A percentile compares a stretch with the other conserved stretches of the same genome.
Evolutionary conservation across 1,140 invertebrate species (phyloP).

Genomic region (Ceratoteleas bidentatus): DNA sequence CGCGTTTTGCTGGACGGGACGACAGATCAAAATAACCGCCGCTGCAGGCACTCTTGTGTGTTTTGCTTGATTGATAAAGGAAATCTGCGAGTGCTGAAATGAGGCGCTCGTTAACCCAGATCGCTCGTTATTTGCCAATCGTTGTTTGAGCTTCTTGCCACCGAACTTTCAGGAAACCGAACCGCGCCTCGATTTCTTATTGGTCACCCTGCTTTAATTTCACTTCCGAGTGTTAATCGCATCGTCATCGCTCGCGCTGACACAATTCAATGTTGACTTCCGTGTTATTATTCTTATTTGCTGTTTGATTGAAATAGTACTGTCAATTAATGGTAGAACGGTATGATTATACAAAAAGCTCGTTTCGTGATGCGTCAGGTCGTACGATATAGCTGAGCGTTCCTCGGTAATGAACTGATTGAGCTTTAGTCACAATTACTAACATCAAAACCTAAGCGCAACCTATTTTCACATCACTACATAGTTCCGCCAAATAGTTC

Average conservation of each 20-base stretch:
- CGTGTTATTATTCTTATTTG: conserved; percentile 4
- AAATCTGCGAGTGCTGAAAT: conserved; percentile 33
- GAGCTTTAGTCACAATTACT: conserved; percentile 70
- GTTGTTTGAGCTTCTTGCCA: too few relatives aligned
- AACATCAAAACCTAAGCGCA: conserved; percentile 54
- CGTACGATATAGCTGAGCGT: conserved; percentile 41
- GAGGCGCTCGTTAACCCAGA: conserved; percentile 52
- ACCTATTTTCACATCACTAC: conserved; percentile 10
- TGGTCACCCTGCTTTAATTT: too few relatives aligned
- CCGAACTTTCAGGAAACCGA: too few relatives aligned
- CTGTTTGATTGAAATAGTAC: conserved; percentile 21
- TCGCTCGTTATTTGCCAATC: conserved; percentile 33
- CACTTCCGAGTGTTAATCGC: too few relatives aligned
- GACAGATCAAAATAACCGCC: conserved; percentile 29
- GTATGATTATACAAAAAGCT: conserved; percentile 36
- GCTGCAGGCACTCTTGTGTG: conserved; percentile 33
- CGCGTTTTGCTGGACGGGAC: too few relatives aligned
- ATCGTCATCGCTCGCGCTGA: background rate
- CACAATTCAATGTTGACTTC: background rate
- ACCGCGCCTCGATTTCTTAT: too few relatives aligned
- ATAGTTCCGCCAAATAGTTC: too few relatives aligned
- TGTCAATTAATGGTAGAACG: conserved; percentile 17
- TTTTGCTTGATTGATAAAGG: conserved; percentile 48
- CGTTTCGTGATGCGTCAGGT: conserved; percentile 25
- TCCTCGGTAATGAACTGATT: conserved; percentile 65